These are phyloP conservation scores for Calephelis virginiensis DNA, from an alignment of 1,140 invertebrate genomes.

Conservation along the genomic window DNA sequence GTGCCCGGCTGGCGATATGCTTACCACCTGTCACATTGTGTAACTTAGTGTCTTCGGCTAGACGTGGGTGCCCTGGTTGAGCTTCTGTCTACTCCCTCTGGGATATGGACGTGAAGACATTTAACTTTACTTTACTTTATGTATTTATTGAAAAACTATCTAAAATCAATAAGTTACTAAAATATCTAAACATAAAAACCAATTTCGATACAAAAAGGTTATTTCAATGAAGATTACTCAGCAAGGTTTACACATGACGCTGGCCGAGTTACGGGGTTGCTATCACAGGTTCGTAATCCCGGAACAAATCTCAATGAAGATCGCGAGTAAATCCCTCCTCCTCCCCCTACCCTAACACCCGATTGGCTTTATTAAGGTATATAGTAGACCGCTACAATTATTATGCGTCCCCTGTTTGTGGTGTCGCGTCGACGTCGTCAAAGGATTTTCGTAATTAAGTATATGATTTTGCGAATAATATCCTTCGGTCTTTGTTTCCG, in stretches of 20 bases:
- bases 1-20: no score
- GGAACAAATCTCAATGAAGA: conserved; percentile 77
- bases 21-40: no score
- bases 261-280: conserved; percentile 38
- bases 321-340: conserved; percentile 60
- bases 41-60: no score
- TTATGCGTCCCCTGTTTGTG: conserved; percentile 76
- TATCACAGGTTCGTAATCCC: conserved; percentile 68
- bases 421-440: conserved; percentile 65
- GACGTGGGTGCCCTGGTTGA: no score
- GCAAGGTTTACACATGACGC: conserved; percentile 17
- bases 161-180: no score
- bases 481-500: conserved; percentile 35
- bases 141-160: no score
- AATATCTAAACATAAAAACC: neutral
- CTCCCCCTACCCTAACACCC: conserved; percentile 39
- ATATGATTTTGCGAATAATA: conserved; percentile 62
- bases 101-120: no score
- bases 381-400: conserved; percentile 75
- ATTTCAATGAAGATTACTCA: conserved; percentile 20
- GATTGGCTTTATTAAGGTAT: conserved; percentile 77
- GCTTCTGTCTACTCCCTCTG: no score
- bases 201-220: conserved; percentile 14
- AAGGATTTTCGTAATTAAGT: conserved; percentile 70
- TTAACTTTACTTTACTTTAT: no score